phyloP scores from a whole-genome alignment of 2,113 vertebrate species.

The Xiphophorus hellerii region DNA sequence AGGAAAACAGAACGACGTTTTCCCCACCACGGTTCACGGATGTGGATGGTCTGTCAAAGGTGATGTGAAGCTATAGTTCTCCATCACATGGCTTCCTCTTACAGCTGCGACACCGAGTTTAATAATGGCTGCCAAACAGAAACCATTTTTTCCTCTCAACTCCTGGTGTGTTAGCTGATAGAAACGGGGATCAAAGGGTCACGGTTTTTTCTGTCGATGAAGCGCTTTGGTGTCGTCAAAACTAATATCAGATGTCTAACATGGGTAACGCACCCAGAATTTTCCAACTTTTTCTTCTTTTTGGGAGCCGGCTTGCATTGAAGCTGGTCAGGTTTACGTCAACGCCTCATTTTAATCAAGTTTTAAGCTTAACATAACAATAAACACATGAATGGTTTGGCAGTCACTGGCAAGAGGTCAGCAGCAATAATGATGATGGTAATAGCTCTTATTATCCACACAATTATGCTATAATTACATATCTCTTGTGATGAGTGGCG shows the following conservation, averaged over 20 bases:
- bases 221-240: not conserved
- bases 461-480: constrained; percentile 9
- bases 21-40: too few species aligned
- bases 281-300: not conserved
- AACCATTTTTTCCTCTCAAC: not conserved
- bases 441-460: constrained; percentile 6
- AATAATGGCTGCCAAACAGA: not conserved
- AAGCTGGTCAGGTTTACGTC: not conserved
- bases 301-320: not conserved
- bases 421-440: constrained; percentile 12
- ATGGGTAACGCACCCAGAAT: not conserved
- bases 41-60: not conserved
- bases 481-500: constrained; percentile 9
- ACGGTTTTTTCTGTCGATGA: not conserved
- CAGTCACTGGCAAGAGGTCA: constrained; percentile 13
- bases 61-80: not conserved
- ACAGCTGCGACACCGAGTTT: not conserved
- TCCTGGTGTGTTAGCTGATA: not conserved
- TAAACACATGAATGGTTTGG: constrained; percentile 10
- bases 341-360: not conserved
- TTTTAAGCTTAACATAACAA: constrained; percentile 1
- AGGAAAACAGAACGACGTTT: not conserved
- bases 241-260: not conserved
- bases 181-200: not conserved
- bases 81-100: not conserved